Conservation (phyloP, 2,113 vertebrate species). For the Rissa tridactyla region DNA sequence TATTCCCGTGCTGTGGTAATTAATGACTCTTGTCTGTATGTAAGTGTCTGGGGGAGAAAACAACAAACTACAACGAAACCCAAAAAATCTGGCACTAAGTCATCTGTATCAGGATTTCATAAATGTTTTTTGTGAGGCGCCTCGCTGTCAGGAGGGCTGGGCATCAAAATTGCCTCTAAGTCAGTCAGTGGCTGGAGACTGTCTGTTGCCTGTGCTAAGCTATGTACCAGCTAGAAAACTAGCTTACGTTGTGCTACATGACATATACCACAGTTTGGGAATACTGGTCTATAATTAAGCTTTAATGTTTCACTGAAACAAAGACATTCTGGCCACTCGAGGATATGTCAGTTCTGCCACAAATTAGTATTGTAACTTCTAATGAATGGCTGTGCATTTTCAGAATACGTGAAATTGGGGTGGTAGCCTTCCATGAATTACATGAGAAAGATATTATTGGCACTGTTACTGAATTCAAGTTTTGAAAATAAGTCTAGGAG, state of each 20-base stretch:
- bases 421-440: neutral
- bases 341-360: neutral
- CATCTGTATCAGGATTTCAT: neutral
- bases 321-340: neutral
- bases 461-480: neutral
- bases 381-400: neutral
- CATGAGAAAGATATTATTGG: neutral
- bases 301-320: neutral
- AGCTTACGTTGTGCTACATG: rapidly evolving
- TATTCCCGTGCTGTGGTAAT: neutral
- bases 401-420: neutral
- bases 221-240: neutral
- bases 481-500: neutral
- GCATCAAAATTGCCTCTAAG: neutral
- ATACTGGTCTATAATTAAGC: neutral
- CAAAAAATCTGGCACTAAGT: neutral
- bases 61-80: too few relatives aligned
- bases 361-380: neutral
- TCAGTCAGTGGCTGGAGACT: neutral
- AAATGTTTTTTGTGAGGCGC: neutral
- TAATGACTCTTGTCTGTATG: neutral
- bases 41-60: neutral
- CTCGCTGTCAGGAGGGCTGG: neutral
- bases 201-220: neutral
- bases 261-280: neutral